phyloP scores from a whole-genome alignment of 2,797 vertebrate species.

The Zenarchopterus dispar region DNA sequence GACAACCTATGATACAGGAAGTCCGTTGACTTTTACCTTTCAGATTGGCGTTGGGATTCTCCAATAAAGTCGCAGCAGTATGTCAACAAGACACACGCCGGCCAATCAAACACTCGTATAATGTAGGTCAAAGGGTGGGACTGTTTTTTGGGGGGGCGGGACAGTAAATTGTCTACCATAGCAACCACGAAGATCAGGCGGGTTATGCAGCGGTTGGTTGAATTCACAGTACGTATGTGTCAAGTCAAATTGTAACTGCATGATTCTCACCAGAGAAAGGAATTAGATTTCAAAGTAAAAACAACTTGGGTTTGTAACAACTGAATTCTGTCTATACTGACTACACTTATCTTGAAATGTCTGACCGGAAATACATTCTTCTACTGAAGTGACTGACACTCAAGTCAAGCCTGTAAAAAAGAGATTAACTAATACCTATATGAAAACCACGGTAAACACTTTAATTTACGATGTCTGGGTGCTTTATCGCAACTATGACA shows the following conservation, averaged over 20 bases:
- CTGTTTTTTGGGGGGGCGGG: conserved; percentile 33
- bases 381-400: accelerated
- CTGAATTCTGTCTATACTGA: background rate
- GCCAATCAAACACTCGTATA: conserved; percentile 51
- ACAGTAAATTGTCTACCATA: conserved; percentile 67
- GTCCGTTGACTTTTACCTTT: conserved; percentile 27
- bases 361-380: conserved; percentile 12
- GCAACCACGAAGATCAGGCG: conserved; percentile 70
- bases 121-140: conserved; percentile 49
- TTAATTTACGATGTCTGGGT: background rate
- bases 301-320: background rate
- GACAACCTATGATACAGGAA: conserved; percentile 72
- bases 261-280: background rate
- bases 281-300: conserved; percentile 50
- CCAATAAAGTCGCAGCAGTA: conserved; percentile 55
- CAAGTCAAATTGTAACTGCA: conserved; percentile 9
- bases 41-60: conserved; percentile 20
- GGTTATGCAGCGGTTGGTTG: conserved; percentile 42
- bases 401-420: background rate
- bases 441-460: conserved; percentile 41
- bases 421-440: background rate
- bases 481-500: background rate
- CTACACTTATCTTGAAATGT: conserved; percentile 46
- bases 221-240: conserved; percentile 10
- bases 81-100: background rate